These are phyloP conservation scores for Scyliorhinus canicula DNA, from an alignment of 2,797 vertebrate genomes.

Conservation along the genomic window DNA sequence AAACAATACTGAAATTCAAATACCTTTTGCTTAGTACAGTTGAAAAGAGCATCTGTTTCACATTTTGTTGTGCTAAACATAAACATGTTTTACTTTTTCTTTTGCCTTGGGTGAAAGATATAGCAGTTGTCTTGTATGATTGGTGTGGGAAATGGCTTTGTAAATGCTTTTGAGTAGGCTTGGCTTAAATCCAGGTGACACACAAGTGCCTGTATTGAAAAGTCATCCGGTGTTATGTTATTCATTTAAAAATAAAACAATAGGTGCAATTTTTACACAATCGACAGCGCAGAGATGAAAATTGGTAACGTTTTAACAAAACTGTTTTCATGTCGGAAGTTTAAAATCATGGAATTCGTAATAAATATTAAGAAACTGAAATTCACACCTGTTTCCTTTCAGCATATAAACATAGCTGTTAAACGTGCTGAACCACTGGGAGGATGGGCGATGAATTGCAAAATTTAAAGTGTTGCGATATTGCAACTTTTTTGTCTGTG, in stretches of 20 bases:
- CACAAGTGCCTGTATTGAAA: not conserved
- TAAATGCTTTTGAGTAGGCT: not conserved
- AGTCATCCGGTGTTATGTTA: slow-evolving; percentile 3
- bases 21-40: not conserved
- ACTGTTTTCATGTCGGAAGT: not conserved
- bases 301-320: not conserved
- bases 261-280: not conserved
- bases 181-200: slow-evolving; percentile 22
- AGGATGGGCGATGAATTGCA: not conserved
- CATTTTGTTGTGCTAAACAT: not conserved
- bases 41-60: not conserved
- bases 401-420: not conserved
- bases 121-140: slow-evolving; percentile 12
- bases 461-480: not conserved
- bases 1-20: not conserved
- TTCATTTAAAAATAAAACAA: not conserved
- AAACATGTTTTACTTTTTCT: not conserved
- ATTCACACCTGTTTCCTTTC: slow-evolving; percentile 36
- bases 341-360: not conserved
- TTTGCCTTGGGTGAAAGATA: not conserved
- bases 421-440: not conserved
- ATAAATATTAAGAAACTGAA: not conserved
- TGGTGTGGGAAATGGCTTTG: slow-evolving; percentile 13
- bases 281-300: not conserved
- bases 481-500: not conserved